Conservation (phyloP, 2,888 invertebrate genomes). For the Chloromyia formosa region DNA sequence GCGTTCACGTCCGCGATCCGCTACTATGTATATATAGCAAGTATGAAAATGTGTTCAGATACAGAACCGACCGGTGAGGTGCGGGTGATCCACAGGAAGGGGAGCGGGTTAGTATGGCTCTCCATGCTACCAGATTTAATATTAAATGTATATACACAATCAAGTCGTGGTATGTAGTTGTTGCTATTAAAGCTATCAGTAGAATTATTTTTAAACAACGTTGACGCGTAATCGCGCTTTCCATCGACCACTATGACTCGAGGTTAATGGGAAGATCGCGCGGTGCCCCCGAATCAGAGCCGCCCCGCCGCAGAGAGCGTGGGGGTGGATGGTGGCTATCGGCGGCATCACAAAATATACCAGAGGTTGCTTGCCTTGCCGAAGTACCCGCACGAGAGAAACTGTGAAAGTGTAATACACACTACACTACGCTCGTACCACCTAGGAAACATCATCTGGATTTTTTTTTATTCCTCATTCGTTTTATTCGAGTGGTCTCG, state of each 20-base stretch:
- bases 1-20: not conserved
- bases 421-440: not conserved
- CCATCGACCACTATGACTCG: constrained; percentile 3
- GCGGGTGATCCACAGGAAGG: not conserved
- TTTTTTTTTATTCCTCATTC: not conserved
- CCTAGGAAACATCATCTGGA: not conserved
- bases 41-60: too few relatives aligned
- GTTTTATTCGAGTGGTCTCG: not conserved
- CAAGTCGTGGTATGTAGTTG: constrained; percentile 19
- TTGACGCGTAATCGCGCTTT: constrained; percentile 12
- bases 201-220: constrained; percentile 30
- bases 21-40: too few relatives aligned
- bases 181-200: constrained; percentile 34
- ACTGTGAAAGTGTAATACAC: constrained; percentile 15
- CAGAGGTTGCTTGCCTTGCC: not conserved
- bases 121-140: constrained; percentile 20
- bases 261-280: not conserved
- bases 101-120: not conserved
- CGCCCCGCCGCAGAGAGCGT: not conserved
- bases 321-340: not conserved
- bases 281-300: not conserved
- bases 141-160: not conserved
- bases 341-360: not conserved
- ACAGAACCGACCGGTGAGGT: not conserved
- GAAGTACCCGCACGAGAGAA: not conserved